Conservation (phyloP, 2,113 vertebrate species). For the Gulo gulo region DNA sequence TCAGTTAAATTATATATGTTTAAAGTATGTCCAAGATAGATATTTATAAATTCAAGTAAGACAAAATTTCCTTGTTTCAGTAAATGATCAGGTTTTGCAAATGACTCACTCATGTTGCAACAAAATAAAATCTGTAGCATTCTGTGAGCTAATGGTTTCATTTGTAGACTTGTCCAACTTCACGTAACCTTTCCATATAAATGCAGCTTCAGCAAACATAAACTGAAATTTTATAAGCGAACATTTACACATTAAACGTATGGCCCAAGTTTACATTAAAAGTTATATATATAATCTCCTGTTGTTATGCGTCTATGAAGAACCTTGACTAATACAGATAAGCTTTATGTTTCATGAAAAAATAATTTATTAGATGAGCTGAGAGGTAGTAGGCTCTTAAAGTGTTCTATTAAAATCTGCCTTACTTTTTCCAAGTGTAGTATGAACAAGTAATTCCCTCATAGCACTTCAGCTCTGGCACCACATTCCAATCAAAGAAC, state of each 20-base stretch:
- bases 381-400: not conserved
- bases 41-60: not conserved
- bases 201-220: not conserved
- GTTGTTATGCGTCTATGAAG: not conserved
- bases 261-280: not conserved
- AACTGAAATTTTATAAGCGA: not conserved
- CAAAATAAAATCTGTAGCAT: not conserved
- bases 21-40: not conserved
- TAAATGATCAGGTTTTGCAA: not conserved
- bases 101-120: not conserved
- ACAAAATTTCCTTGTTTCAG: not conserved
- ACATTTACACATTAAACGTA: not conserved
- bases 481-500: not conserved
- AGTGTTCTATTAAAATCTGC: not conserved
- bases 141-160: not conserved
- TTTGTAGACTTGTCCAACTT: not conserved
- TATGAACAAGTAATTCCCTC: not conserved
- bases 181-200: not conserved
- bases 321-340: not conserved
- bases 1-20: not conserved
- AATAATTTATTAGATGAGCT: not conserved
- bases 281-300: not conserved
- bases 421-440: not conserved
- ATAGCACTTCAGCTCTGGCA: not conserved
- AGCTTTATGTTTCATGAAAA: not conserved